Conservation (phyloP, 2,797 vertebrate species). For the Rhabdomys pumilio region DNA sequence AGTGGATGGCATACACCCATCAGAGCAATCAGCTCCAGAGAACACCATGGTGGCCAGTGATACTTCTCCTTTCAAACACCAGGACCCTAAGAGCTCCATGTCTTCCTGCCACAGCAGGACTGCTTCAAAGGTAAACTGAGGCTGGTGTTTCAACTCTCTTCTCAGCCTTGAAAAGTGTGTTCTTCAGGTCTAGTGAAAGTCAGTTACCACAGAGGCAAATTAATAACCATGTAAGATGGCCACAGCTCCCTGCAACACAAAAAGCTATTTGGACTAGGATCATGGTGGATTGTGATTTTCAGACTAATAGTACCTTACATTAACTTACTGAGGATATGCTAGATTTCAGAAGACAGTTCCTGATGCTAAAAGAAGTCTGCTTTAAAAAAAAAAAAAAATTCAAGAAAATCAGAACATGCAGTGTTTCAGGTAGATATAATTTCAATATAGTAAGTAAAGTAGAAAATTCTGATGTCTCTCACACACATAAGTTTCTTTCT, state of each 20-base stretch:
- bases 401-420: conserved; percentile 8
- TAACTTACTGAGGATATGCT: conserved; percentile 31
- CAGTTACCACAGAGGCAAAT: conserved; percentile 69
- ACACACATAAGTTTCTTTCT: neutral
- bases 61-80: neutral
- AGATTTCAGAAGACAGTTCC: conserved; percentile 45
- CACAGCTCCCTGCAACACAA: conserved; percentile 55
- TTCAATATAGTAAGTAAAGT: conserved; percentile 52
- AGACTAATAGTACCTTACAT: neutral
- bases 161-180: conserved; percentile 36
- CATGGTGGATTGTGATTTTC: conserved; percentile 46
- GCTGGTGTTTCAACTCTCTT: conserved; percentile 26
- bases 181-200: conserved; percentile 63
- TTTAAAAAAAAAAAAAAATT: neutral
- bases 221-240: neutral
- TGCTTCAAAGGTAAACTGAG: neutral
- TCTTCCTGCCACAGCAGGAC: neutral
- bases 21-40: neutral
- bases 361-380: neutral
- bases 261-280: conserved; percentile 62
- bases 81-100: neutral
- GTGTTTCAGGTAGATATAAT: conserved; percentile 43
- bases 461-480: neutral
- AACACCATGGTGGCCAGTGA: neutral
- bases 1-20: neutral